Evolutionary conservation across 2,888 invertebrate species (phyloP).

Genomic region (Cataglyphis livida): DNA sequence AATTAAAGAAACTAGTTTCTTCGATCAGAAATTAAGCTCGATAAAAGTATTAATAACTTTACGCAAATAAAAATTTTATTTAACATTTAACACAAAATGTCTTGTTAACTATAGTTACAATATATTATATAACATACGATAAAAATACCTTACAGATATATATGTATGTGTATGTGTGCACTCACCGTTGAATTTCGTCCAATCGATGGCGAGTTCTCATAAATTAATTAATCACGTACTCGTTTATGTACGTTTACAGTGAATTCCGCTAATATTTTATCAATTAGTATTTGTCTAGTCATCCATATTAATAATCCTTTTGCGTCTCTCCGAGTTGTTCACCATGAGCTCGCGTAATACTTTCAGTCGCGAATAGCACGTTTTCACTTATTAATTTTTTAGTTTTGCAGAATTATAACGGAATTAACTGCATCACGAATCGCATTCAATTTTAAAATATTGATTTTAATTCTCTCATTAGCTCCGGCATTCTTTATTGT

Average conservation of each 20-base stretch:
- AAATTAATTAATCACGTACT: slow-evolving; percentile 70
- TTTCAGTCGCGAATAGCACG: slow-evolving; percentile 36
- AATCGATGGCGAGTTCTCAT: slow-evolving; percentile 24
- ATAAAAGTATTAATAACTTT: background rate
- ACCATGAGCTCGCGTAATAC: slow-evolving; percentile 15
- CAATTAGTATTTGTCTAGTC: slow-evolving; percentile 41
- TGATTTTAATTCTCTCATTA: slow-evolving; percentile 32
- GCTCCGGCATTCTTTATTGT: background rate
- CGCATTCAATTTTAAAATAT: slow-evolving; percentile 25
- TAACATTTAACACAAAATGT: background rate
- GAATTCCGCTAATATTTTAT: slow-evolving; percentile 58
- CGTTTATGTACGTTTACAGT: slow-evolving; percentile 52
- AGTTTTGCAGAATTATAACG: slow-evolving; percentile 35
- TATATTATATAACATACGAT: background rate
- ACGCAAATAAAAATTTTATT: background rate
- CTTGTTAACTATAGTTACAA: background rate
- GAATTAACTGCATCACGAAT: slow-evolving; percentile 27
- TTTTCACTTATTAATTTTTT: slow-evolving; percentile 13
- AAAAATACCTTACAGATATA: slow-evolving; percentile 18
- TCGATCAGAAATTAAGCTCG: background rate
- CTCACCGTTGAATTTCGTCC: slow-evolving; percentile 57
- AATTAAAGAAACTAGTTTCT: background rate
- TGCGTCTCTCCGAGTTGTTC: slow-evolving; percentile 34
- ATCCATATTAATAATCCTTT: slow-evolving; percentile 50
- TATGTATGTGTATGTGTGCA: slow-evolving; percentile 1